Percentiles rank a stretch among this genome's conserved stretches.
phyloP scores from a whole-genome alignment of 1,140 invertebrate genomes.

The Heterodera schachtii region DNA sequence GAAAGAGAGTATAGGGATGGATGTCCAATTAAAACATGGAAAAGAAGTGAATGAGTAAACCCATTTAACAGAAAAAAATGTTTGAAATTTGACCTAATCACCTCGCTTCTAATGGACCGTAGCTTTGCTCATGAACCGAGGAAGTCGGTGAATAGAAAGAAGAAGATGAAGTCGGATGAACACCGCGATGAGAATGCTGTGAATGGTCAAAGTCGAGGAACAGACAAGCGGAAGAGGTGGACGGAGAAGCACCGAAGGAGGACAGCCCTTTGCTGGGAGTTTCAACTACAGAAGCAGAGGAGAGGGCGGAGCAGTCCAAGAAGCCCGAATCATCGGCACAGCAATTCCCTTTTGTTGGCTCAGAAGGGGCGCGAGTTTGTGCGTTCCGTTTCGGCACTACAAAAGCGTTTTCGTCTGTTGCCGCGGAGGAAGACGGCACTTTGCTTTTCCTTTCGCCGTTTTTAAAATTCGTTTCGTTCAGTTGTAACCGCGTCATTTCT shows the following conservation, averaged over 20 bases:
- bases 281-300: slow-evolving; percentile 13
- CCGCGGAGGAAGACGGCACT: neutral
- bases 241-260: neutral
- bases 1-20: too few species aligned
- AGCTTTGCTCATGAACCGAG: slow-evolving; percentile 15
- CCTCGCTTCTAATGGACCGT: slow-evolving; percentile 23
- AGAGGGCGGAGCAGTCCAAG: neutral
- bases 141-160: neutral
- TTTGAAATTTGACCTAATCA: neutral
- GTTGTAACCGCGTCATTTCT: neutral
- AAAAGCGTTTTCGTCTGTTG: slow-evolving; percentile 4
- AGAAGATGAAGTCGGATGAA: neutral
- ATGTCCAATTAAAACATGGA: too few species aligned
- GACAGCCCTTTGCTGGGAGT: slow-evolving; percentile 35
- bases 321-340: slow-evolving; percentile 12
- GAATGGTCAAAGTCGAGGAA: neutral
- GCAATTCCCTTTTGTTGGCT: neutral
- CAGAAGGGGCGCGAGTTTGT: neutral
- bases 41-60: too few species aligned
- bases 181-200: neutral
- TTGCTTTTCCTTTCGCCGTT: neutral
- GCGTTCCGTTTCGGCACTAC: neutral
- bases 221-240: neutral
- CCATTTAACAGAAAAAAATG: too few species aligned
- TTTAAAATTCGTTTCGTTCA: neutral